Percentiles rank a stretch among this genome's conserved stretches.
phyloP scores from a whole-genome alignment of 1,140 invertebrate genomes.

The Drosophila nebulosa region DNA sequence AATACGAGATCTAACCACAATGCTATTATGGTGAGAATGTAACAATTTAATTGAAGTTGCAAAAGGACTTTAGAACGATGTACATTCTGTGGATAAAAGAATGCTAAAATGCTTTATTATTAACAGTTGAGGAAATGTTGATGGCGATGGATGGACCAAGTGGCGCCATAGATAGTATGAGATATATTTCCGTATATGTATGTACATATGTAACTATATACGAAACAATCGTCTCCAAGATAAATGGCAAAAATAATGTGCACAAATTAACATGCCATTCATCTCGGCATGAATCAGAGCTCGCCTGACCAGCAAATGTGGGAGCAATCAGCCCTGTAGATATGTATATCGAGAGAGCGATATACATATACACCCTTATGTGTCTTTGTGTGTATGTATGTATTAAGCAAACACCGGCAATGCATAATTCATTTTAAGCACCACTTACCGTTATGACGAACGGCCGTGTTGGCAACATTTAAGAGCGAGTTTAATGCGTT shows the following conservation, averaged over 20 bases:
- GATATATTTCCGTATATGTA: neutral
- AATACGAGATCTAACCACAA: neutral
- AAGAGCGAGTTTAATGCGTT: conserved; percentile 70
- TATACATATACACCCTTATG: conserved; percentile 8
- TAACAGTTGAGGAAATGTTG: neutral
- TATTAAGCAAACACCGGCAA: conserved; percentile 40
- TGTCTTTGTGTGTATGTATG: conserved; percentile 10
- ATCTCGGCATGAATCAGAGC: conserved; percentile 9
- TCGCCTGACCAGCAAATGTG: conserved; percentile 16
- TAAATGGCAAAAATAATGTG: conserved; percentile 56
- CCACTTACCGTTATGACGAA: conserved; percentile 72
- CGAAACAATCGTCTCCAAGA: conserved; percentile 12
- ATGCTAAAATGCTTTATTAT: neutral
- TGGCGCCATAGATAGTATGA: conserved; percentile 9
- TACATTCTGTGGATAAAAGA: neutral
- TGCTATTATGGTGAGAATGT: neutral
- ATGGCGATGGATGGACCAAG: neutral
- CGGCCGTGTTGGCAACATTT: conserved; percentile 56
- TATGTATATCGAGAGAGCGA: conserved; percentile 17
- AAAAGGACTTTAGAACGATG: neutral
- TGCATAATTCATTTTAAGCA: conserved; percentile 78
- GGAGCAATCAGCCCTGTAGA: conserved; percentile 10
- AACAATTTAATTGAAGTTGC: neutral
- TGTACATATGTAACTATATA: neutral
- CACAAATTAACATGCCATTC: conserved; percentile 62